Base-by-base conservation (phyloP, 2,888 invertebrate species). In the Spodoptera picta region DNA sequence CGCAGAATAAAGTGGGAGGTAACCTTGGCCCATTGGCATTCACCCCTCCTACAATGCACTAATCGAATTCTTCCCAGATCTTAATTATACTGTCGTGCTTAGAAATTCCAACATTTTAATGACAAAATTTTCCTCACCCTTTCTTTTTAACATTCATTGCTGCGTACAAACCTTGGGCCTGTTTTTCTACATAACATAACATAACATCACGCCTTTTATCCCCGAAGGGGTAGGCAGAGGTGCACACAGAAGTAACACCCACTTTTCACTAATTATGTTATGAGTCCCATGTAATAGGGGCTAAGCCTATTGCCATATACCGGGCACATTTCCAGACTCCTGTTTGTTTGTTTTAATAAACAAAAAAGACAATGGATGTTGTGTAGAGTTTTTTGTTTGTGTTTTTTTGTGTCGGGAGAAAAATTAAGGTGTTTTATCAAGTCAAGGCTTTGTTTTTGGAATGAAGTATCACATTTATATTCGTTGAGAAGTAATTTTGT, bases 1-100 rank as follows among this genome's bases (percentile, higher is more conserved):
- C 57, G 9, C 51, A 60, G 47, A 69, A 53, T 57, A 53, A 60
- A 48, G 43, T 47, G 45, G 49, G 52, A 63, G 48, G 27, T 31
- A 51, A 19, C 72, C 65, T 69, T 78, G 78, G 75, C 72, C 78
- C 46, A 63, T 41, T 77, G 50, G 64, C 77, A 68, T 74, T 72
- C 41, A 42, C 53, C 57, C 36, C 51, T 11, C 6, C 43, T 50
- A 54, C 63, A 46, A 65, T 55, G 63, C 58, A 51, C 55, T 65
- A 73, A 78, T 76, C 63, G 74, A 74, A 82, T 80, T 74, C 81
- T 69, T 65, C 69, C 60, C n/a, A 44, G 62, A 68, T 63, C 66
- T 66, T 65, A 75, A 75, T 78, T 76, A 60, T 61, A 74, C 71
- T 67, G 61, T 69, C 67, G 49, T 66, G 66, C 70, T 67, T 62